Evolutionary conservation across 2,797 vertebrate genomes (phyloP).

Genomic region (Lepus townsendii): DNA sequence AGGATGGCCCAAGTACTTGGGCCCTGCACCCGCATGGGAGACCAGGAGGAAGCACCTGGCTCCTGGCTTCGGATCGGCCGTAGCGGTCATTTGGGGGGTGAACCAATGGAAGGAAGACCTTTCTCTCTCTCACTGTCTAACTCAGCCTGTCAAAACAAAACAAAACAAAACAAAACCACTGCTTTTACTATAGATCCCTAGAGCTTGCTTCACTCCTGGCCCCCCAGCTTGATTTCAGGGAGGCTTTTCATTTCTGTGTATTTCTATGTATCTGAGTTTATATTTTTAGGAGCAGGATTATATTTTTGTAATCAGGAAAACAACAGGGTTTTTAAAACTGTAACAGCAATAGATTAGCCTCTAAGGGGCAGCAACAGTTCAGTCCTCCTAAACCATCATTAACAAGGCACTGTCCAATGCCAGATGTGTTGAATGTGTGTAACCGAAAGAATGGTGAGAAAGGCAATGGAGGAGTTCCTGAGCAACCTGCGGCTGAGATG

Average conservation of each 20-base stretch:
- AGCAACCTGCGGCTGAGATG: slow-evolving; percentile 6
- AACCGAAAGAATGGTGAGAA: slow-evolving; percentile 25
- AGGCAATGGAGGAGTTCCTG: slow-evolving; percentile 4
- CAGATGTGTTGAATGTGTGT: neutral
- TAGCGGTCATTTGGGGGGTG: no score
- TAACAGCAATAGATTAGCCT: slow-evolving; percentile 28
- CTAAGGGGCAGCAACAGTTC: slow-evolving; percentile 37
- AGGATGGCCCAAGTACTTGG: no score
- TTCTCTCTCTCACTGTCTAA: no score
- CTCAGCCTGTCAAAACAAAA: no score
- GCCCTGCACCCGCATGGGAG: no score
- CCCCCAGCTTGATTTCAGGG: neutral
- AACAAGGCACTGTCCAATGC: slow-evolving; percentile 18
- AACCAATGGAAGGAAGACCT: no score
- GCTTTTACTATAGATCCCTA: slow-evolving; percentile 1
- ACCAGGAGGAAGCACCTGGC: no score
- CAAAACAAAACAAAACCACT: neutral
- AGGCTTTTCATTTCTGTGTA: slow-evolving; percentile 54
- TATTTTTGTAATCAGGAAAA: slow-evolving; percentile 52
- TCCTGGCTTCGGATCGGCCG: no score
- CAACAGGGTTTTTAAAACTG: neutral
- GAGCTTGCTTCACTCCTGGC: neutral
- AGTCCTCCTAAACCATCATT: neutral
- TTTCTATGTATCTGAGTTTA: neutral
- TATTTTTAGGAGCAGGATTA: slow-evolving; percentile 4